Evolutionary conservation across 2,888 invertebrate species (phyloP).

Genomic region (Caradrina kadenii): DNA sequence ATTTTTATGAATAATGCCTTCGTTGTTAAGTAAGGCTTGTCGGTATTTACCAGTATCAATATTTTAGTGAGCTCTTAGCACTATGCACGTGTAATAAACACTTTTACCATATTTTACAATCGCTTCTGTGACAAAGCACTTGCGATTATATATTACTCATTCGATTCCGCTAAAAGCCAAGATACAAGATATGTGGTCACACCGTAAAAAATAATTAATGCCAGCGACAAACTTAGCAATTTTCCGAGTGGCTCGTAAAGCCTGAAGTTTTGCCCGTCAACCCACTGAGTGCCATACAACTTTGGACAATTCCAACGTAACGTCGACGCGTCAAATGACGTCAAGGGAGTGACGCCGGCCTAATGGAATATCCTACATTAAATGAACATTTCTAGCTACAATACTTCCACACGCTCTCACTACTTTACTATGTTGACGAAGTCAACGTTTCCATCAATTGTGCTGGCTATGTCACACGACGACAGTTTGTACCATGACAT

Average conservation of each 20-base stretch:
- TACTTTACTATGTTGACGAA: conserved; percentile 25
- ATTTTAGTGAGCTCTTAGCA: neutral
- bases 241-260: conserved; percentile 70
- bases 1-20: conserved; percentile 19
- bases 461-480: neutral
- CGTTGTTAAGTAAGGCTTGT: neutral
- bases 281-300: conserved; percentile 55
- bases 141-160: conserved; percentile 15
- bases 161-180: conserved; percentile 13
- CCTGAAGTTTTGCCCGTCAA: conserved; percentile 63
- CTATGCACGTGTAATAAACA: conserved; percentile 15
- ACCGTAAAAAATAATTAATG: conserved; percentile 71
- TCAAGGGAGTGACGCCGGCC: conserved; percentile 48
- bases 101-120: conserved; percentile 19
- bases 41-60: no score
- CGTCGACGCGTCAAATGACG: conserved; percentile 55
- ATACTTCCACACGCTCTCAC: conserved; percentile 26
- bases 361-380: conserved; percentile 59
- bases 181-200: conserved; percentile 52
- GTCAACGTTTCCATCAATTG: conserved; percentile 20
- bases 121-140: neutral
- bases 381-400: conserved; percentile 50
- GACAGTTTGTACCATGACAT: conserved; percentile 3
- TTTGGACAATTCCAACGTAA: conserved; percentile 57
- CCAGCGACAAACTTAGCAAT: conserved; percentile 70